Evolutionary conservation across 2,888 invertebrate species (phyloP).

Genomic region (Agonum fuliginosum): DNA sequence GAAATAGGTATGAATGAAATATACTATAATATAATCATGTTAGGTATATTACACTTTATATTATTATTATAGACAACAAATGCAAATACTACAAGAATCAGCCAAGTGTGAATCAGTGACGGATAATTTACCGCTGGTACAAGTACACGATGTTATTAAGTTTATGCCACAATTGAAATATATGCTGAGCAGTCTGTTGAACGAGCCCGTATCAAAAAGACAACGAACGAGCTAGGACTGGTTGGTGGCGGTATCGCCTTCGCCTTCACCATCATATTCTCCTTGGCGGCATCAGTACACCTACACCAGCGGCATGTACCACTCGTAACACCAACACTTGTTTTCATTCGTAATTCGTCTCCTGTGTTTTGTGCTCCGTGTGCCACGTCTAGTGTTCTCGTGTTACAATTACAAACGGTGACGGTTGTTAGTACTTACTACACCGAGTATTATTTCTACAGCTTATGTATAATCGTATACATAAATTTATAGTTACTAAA

Average conservation of each 20-base stretch:
- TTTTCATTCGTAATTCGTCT: no score
- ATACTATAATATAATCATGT: no score
- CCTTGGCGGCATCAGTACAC: constrained; percentile 45
- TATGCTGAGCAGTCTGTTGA: constrained; percentile 80
- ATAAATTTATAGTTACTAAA: background rate
- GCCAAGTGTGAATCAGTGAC: constrained; percentile 83
- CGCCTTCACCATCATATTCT: no score
- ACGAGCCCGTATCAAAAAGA: constrained; percentile 73
- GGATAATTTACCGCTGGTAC: constrained; percentile 86
- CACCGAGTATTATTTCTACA: background rate
- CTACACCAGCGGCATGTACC: constrained; percentile 32
- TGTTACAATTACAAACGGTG: background rate
- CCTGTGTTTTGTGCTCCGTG: no score
- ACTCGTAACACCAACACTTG: constrained; percentile 29
- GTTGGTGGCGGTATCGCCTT: constrained; percentile 64
- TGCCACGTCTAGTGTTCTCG: background rate
- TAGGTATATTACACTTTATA: no score
- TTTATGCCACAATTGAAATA: constrained; percentile 92
- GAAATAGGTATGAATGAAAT: constrained; percentile 87
- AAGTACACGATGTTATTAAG: constrained; percentile 88
- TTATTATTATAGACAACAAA: constrained; percentile 77
- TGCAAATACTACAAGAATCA: constrained; percentile 84
- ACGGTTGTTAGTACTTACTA: background rate
- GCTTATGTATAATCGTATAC: background rate
- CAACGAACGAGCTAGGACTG: constrained; percentile 79